Evolutionary conservation across 2,797 vertebrate species (phyloP).

Genomic region (Lacerta bilineata): DNA sequence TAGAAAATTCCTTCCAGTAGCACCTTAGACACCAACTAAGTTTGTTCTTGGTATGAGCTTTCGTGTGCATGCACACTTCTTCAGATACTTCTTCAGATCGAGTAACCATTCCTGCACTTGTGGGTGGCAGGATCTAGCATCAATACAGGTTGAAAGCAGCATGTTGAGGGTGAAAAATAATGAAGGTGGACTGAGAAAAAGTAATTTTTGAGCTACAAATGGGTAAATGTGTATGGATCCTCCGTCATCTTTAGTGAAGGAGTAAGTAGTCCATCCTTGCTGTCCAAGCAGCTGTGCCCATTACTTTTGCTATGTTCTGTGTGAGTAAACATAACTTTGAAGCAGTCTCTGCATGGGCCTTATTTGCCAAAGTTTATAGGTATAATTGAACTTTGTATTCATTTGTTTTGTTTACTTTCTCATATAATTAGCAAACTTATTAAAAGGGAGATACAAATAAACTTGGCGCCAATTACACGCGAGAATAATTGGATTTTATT

Average conservation of each 20-base stretch:
- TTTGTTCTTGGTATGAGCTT: too few relatives aligned
- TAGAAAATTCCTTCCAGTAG: too few relatives aligned
- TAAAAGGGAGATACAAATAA: constrained; percentile 76
- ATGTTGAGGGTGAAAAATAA: too few relatives aligned
- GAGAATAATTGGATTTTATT: constrained; percentile 80
- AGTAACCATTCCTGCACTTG: too few relatives aligned
- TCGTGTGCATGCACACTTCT: too few relatives aligned
- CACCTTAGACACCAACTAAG: too few relatives aligned
- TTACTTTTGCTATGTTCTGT: constrained; percentile 53
- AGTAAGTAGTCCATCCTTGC: constrained; percentile 25
- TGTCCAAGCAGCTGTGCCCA: constrained; percentile 18
- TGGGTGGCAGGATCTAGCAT: too few relatives aligned
- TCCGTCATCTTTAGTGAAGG: neutral
- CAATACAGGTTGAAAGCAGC: too few relatives aligned
- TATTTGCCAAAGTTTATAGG: constrained; percentile 58
- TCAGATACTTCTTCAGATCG: too few relatives aligned
- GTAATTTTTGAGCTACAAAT: too few relatives aligned
- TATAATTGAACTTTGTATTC: constrained; percentile 73
- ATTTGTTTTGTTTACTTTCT: constrained; percentile 76
- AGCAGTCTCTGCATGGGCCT: constrained; percentile 61
- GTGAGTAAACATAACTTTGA: constrained; percentile 58
- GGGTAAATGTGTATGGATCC: neutral
- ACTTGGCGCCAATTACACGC: constrained; percentile 72
- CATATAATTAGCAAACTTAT: constrained; percentile 74
- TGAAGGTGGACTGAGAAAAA: too few relatives aligned